Evolutionary conservation across 2,113 vertebrate species (phyloP), one percentile per base, ranked within the genome.

Genomic region (Hoplias malabaricus): DNA sequence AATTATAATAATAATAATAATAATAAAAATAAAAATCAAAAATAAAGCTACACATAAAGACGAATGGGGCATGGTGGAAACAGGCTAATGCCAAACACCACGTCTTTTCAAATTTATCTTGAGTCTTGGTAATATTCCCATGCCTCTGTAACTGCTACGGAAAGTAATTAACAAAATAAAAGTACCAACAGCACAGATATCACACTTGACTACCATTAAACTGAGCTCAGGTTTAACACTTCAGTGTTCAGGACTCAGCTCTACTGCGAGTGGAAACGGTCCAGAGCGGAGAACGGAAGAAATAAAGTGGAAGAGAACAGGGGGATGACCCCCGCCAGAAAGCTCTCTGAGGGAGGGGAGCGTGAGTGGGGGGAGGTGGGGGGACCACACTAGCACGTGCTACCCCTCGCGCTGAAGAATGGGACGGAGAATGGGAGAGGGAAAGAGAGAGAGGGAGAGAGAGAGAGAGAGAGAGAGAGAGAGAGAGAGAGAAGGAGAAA

Each of bases 351-450:
- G 65, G 56, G 77, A 12, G 66, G 14, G 71, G 63, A n/a, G n/a
- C n/a, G n/a, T n/a, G n/a, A n/a, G 40, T 9, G 68, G 63, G 53
- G 53, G 46, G 81, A 21, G 66, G 73, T 53, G 73, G 59, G 34
- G 66, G 54, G 66, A 66, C 62, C 68, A 77, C 65, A 36, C 77
- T 53, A 70, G 69, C 81, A 83, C 78, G 78, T 83, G 81, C 75
- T 75, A 69, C 78, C 73, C 62, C 6, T 8, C n/a, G 48, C 21
- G 48, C 33, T 34, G 69, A 21, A 53, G 48, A 50, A 59, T 63
- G 34, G 68, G 61, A 53, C 69, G 59, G 54, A 69, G 73, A 69
- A 70, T n/a, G n/a, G 72, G 61, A 54, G 36, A n/a, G 3, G 53
- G 27, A 81, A 7, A 43, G 23, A 46, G 36, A 46, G 50, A 68